Evolutionary conservation across 1,140 invertebrate genomes (phyloP).

Genomic region (Drosophila elegans): DNA sequence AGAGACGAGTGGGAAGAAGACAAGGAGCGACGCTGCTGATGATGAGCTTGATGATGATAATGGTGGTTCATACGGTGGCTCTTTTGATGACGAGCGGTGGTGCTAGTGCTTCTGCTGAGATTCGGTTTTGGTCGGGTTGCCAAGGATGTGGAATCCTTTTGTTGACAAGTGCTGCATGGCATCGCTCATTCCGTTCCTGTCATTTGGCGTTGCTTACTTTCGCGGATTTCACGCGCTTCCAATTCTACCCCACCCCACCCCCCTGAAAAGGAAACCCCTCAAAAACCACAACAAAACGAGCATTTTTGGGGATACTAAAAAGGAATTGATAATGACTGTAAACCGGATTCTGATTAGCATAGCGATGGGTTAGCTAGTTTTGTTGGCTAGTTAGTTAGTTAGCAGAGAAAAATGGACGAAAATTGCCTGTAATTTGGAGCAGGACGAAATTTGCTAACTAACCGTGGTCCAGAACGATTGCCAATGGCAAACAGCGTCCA

Average conservation of each 20-base stretch:
- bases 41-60: slow-evolving; percentile 19
- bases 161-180: slow-evolving; percentile 58
- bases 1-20: slow-evolving; percentile 37
- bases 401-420: slow-evolving; percentile 50
- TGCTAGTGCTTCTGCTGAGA: slow-evolving; percentile 12
- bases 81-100: slow-evolving; percentile 10
- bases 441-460: slow-evolving; percentile 36
- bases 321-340: slow-evolving; percentile 72
- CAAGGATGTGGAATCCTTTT: slow-evolving; percentile 51
- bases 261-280: slow-evolving; percentile 3
- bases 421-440: slow-evolving; percentile 47
- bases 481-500: slow-evolving; percentile 62
- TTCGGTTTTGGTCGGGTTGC: slow-evolving; percentile 34
- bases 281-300: slow-evolving; percentile 47
- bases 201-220: slow-evolving; percentile 68
- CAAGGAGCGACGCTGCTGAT: slow-evolving; percentile 20
- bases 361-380: slow-evolving; percentile 47
- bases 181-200: slow-evolving; percentile 50
- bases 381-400: slow-evolving; percentile 64
- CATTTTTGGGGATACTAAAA: slow-evolving; percentile 72
- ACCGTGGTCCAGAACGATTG: slow-evolving; percentile 55
- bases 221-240: slow-evolving; percentile 68
- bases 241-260: slow-evolving; percentile 29
- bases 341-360: slow-evolving; percentile 56
- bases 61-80: slow-evolving; percentile 9